Evolutionary conservation across 2,113 vertebrate genomes (phyloP), one percentile per base, ranked within the genome.

Genomic region (Edolisoma coerulescens): DNA sequence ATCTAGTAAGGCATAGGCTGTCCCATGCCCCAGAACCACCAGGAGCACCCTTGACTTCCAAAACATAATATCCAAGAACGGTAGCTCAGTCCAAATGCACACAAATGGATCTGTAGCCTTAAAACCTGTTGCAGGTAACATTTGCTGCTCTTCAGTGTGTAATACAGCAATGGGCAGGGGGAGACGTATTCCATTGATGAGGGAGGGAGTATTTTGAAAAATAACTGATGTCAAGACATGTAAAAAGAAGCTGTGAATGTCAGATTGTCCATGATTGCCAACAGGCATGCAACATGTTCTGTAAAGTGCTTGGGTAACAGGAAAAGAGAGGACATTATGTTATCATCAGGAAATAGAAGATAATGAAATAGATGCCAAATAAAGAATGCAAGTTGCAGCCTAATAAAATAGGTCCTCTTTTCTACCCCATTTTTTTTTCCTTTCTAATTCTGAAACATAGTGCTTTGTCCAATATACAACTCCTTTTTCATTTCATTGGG

Each of bases 271-370:
- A 75, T 63, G 88, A 76, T 96, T 97, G 92, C 97, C 82, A 96
- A 93, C 57, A 97, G 86, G 70, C 44, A 22, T 93, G 96, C 88
- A 95, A 97, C 92, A 82, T 91, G 95, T 95, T 97, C 94, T 98
- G 94, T 88, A 90, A 95, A 93, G 91, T 91, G 61, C 97, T 98
- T 98, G 96, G 94, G 98, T 86, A 98, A 98, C 97, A 97, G 98
- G 98, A 98, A 98, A 98, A 97, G 95, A 93, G 91, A 96, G 93
- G 83, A 91, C 93, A 98, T 97, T 97, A 97, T 96, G 27, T 82
- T 97, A 63, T 75, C 74, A 37, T 93, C 94, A 97, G 97, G 98
- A 98, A 98, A 95, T 47, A 88, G 94, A 60, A 91, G 97, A 81
- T 97, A 93, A 94, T 97, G 98, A 98, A 98, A 98, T 91, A 93